These are phyloP conservation scores for Selenia dentaria DNA, from an alignment of 2,888 invertebrate species.

Conservation along the genomic window DNA sequence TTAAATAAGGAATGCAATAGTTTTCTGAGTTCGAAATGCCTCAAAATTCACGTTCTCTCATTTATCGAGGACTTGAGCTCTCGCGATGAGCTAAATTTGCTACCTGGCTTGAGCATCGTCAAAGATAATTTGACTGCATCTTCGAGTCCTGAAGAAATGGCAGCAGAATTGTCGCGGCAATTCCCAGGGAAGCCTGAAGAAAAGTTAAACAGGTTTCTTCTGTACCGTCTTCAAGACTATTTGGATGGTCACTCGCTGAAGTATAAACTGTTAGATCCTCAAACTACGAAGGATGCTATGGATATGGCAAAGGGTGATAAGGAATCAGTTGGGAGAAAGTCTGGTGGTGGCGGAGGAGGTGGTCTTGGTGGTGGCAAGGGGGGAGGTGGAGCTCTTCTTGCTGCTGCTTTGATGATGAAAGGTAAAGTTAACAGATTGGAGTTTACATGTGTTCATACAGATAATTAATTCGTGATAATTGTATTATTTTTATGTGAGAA, in stretches of 20 bases:
- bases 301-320: conserved; percentile 70
- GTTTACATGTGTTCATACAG: too few relatives aligned
- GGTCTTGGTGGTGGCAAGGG: conserved; percentile 63
- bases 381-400: conserved; percentile 76
- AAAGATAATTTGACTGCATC: conserved; percentile 82
- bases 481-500: too few relatives aligned
- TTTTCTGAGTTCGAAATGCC: conserved; percentile 87
- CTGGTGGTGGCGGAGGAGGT: conserved; percentile 73
- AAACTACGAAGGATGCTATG: conserved; percentile 84
- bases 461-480: too few relatives aligned
- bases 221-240: conserved; percentile 88
- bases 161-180: conserved; percentile 88
- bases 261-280: conserved; percentile 88
- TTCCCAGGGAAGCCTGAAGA: conserved; percentile 92
- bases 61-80: conserved; percentile 90
- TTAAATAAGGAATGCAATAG: conserved; percentile 72
- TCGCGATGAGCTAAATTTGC: conserved; percentile 87
- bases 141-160: conserved; percentile 86
- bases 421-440: conserved; percentile 59
- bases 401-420: conserved; percentile 87
- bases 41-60: conserved; percentile 91
- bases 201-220: conserved; percentile 89
- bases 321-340: conserved; percentile 72
- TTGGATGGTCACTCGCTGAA: conserved; percentile 90
- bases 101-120: conserved; percentile 91